Conservation (phyloP, 2,797 vertebrate genomes). For the Pantherophis vulpinus region DNA sequence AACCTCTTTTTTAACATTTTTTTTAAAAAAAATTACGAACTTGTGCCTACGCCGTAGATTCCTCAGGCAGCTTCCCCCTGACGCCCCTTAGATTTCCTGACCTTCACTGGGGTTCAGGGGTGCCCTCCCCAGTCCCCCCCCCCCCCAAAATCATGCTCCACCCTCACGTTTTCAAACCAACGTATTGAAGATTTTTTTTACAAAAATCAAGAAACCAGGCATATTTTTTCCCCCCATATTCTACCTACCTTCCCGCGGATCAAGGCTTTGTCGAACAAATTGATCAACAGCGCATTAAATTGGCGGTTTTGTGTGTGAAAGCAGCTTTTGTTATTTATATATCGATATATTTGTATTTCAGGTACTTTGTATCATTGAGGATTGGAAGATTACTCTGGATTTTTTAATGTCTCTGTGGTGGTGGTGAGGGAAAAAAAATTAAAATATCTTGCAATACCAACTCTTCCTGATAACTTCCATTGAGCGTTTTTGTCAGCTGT, state of each 20-base stretch:
- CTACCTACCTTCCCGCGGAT: neutral
- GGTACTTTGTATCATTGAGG: neutral
- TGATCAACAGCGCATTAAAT: neutral
- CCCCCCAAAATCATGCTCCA: rapidly evolving
- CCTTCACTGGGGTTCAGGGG: rapidly evolving
- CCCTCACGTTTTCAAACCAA: rapidly evolving
- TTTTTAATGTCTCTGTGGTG: slow-evolving; percentile 30
- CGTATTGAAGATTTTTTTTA: too few species aligned
- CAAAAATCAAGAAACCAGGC: neutral
- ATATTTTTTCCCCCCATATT: neutral
- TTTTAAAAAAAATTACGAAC: neutral
- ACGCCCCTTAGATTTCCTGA: rapidly evolving
- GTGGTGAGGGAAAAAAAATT: slow-evolving; percentile 13
- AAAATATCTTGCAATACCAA: slow-evolving; percentile 31
- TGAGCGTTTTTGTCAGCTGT: neutral
- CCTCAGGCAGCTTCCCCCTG: neutral
- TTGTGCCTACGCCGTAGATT: neutral
- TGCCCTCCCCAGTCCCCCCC: neutral
- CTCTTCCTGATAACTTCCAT: neutral
- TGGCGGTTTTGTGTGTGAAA: slow-evolving; percentile 1
- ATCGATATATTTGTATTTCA: neutral
- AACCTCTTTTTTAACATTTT: neutral
- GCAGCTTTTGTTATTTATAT: neutral
- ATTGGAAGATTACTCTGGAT: neutral
- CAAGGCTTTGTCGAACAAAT: neutral